Evolutionary conservation across 2,797 vertebrate genomes (phyloP), one percentile per base, ranked within the genome.

Genomic region (Hydrolagus colliei): DNA sequence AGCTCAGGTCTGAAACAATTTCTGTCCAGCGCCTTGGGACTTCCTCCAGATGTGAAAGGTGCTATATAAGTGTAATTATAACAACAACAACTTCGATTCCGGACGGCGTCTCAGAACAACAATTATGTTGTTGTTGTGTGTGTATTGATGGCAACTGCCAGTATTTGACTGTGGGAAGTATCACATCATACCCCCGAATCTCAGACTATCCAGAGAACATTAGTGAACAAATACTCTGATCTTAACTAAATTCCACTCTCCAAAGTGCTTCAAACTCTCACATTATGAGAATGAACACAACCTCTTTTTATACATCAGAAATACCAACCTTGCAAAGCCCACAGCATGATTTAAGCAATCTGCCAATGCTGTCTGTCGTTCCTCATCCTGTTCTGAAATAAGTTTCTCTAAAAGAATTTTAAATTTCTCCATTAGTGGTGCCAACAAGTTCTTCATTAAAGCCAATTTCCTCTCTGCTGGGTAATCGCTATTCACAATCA

Each of bases 341-440:
- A 99, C 96, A 0, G 97, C 97, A 61, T 99, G 97, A 91, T 96
- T 96, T 87, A 99, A 95, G 77, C 96, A 97, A 91, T 99, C 97
- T 8, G 96, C 96, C 72, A 99, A 92, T 20, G 92, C 94, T 6
- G 91, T 90, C 93, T 96, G 97, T n/a, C 94, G 90, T 88, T 97
- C 97, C 89, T 97, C 96, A 9, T 97, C 96, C 75, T 93, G 94
- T 88, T 97, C 96, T 91, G 93, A 91, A 73, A 94, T 88, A 88
- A 99, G 91, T 82, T 99, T 98, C 89, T 94, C 92, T 88, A 99
- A 93, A 87, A 99, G 93, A 88, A 96, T 91, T 90, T 96, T 94
- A 92, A 99, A 99, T 85, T 96, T 97, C 76, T 98, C 97, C 95
- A 97, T 96, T 87, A 99, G 93, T 0, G 97, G 97, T 86, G 94